These are phyloP conservation scores for Prunella strophiata DNA, from an alignment of 2,797 vertebrate species.

Conservation along the genomic window DNA sequence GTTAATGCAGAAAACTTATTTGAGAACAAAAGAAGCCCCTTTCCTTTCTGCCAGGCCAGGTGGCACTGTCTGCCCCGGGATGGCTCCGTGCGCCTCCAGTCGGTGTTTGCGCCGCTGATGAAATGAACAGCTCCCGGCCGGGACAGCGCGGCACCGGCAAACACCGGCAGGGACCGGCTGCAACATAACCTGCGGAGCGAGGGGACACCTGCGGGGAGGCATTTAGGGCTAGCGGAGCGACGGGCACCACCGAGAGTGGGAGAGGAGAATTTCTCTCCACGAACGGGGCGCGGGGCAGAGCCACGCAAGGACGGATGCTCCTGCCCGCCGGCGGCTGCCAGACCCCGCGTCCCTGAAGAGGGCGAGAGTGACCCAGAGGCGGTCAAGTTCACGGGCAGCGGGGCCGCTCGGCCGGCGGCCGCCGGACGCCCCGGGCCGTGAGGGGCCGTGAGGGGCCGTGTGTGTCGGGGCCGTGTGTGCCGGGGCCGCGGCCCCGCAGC, in stretches of 20 bases:
- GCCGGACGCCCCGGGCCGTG: rapidly evolving
- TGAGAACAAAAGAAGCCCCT: background rate
- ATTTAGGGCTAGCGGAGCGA: background rate
- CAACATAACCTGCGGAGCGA: rapidly evolving
- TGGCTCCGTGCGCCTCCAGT: background rate
- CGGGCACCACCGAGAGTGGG: background rate
- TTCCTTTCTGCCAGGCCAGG: background rate
- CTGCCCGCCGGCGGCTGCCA: background rate
- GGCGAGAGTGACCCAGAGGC: rapidly evolving
- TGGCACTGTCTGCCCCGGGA: background rate
- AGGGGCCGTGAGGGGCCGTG: too few species aligned
- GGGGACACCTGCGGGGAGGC: background rate
- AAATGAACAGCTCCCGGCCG: background rate
- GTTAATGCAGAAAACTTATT: background rate
- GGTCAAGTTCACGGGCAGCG: background rate
- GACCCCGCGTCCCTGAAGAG: background rate
- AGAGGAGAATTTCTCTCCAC: background rate
- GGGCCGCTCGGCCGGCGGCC: rapidly evolving
- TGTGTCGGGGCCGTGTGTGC: too few species aligned
- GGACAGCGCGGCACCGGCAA: background rate
- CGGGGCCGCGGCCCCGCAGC: background rate
- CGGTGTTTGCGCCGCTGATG: background rate
- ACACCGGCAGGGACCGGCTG: background rate
- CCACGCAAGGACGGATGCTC: background rate
- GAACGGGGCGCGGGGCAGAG: background rate